These are phyloP conservation scores for Arenaria interpres DNA, from an alignment of 2,113 vertebrate species.

Conservation along the genomic window DNA sequence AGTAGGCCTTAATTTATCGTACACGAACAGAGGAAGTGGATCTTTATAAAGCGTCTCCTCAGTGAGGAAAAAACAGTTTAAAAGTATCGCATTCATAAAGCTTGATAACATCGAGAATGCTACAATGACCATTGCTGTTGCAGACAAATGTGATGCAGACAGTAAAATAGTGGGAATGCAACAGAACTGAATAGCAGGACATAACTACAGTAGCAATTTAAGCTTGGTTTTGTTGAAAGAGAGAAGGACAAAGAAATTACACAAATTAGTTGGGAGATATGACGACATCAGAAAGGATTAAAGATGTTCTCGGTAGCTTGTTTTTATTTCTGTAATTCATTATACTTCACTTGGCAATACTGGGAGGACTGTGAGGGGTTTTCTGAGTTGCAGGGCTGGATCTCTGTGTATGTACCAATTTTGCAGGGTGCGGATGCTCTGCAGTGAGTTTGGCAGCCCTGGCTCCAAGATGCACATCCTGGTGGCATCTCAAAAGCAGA, in stretches of 20 bases:
- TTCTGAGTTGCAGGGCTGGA: rapidly evolving
- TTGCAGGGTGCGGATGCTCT: rapidly evolving
- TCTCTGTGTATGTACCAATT: rapidly evolving
- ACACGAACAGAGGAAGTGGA: background rate
- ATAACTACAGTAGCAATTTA: background rate
- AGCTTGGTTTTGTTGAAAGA: background rate
- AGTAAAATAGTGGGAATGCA: background rate
- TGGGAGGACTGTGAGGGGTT: background rate
- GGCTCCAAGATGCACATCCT: background rate
- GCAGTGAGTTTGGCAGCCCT: background rate
- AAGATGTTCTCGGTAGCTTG: background rate
- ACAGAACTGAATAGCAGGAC: background rate
- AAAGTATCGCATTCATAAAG: background rate
- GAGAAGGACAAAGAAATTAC: background rate
- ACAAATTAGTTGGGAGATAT: background rate
- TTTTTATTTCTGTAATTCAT: background rate
- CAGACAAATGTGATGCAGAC: background rate
- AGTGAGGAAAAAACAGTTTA: background rate
- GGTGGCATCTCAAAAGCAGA: background rate
- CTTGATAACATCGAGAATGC: background rate
- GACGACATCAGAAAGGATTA: background rate
- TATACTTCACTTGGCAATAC: background rate
- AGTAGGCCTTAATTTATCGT: background rate
- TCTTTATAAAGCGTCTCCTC: background rate
- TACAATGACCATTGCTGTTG: background rate